Base-by-base conservation (phyloP, 2,113 vertebrate species). In the Gambusia holbrooki region DNA sequence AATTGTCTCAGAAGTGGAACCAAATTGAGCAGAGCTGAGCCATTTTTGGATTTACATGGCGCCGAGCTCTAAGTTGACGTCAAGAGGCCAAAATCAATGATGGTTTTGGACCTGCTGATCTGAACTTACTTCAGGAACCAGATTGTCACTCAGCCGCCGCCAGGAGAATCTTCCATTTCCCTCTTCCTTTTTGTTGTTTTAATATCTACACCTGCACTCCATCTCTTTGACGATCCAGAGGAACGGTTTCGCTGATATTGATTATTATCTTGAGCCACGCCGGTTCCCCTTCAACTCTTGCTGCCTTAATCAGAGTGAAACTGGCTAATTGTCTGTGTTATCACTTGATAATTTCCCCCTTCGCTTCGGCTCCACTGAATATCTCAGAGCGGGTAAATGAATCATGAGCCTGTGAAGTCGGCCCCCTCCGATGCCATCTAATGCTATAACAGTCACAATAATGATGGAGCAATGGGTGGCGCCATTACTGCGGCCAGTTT, bases 21-120 rank as follows among this genome's bases (percentile, higher is more conserved):
- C 60, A 82, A 90, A 81, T 79, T 85, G 79, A 83, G 85, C 80
- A 40, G 35, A 63, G 66, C 65, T 87, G 89, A 79, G 74, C 69
- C 27, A 71, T 85, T 90, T 87, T 80, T 71, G 86, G 85, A 78
- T 92, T 92, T 87, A 74, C 87, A 81, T 76, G 69, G 90, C 89
- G 82, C 45, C 27, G 48, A 89, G 86, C 85, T 45, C 80, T 78
- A 66, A 54, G 84, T 80, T 74, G 74, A 84, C 80, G 28, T 71
- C 65, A 70, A 79, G 83, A 90, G 79, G 77, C 69, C 78, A 33
- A 84, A 90, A 92, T 93, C 85, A 87, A 89, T 90, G 83, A 74
- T 73, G 51, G 45, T 19, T 84, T 89, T 87, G 69, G 69, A 67
- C 79, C 60, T 71, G 63, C 80, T 80, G 76, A 84, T 75, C 62